phyloP scores from a whole-genome alignment of 30 jellyfish, hydroid and myxozoan genomes.

The Catostylus mosaicus region DNA sequence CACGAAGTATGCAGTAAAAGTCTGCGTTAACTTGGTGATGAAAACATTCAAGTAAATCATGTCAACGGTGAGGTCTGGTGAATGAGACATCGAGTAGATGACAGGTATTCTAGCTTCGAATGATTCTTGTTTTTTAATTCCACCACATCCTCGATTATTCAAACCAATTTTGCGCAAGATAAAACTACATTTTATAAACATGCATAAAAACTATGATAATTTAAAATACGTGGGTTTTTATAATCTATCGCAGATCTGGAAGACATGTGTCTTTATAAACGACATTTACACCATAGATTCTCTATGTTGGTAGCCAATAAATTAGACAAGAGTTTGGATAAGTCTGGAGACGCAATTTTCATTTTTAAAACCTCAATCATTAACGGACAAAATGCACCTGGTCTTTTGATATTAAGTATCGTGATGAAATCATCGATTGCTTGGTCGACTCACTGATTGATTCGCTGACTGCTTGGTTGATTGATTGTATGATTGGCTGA shows the following conservation, averaged over 20 bases:
- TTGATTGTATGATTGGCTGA: not conserved
- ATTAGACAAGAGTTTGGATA: too few species aligned
- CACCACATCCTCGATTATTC: too few species aligned
- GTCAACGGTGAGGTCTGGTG: not conserved
- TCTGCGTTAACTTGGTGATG: not conserved
- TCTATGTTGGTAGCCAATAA: not conserved
- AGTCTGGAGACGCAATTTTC: too few species aligned
- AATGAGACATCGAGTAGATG: not conserved
- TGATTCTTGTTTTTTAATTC: not conserved
- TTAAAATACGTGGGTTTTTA: not conserved
- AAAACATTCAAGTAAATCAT: not conserved
- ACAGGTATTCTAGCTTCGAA: not conserved
- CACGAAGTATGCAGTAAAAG: slow-evolving; percentile 2
- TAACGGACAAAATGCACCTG: too few species aligned
- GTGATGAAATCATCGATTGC: not conserved
- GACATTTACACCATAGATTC: not conserved
- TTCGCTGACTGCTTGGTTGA: not conserved
- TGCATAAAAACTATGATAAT: not conserved
- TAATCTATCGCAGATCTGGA: not conserved
- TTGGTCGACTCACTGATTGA: not conserved
- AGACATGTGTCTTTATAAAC: not conserved
- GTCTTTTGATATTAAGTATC: not conserved
- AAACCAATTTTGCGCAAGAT: too few species aligned
- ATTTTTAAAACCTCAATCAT: too few species aligned
- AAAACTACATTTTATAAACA: not conserved